Conservation (phyloP, 2,888 invertebrate genomes). For the Oxycera nigricornis region DNA sequence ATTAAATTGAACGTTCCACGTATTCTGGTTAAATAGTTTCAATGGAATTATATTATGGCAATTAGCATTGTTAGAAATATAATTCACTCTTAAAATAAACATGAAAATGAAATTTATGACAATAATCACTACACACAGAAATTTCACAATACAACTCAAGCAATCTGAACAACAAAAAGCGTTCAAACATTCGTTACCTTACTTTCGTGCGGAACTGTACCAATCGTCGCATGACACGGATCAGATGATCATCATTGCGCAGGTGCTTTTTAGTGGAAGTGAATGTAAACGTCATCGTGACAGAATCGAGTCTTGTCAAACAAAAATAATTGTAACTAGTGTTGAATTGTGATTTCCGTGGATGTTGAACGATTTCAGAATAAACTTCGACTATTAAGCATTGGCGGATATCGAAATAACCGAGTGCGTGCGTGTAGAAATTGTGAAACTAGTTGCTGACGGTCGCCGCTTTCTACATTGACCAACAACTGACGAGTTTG, state of each 20-base stretch:
- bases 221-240: background rate
- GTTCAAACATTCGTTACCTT: background rate
- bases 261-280: background rate
- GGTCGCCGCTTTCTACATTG: background rate
- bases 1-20: too few relatives aligned
- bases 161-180: too few relatives aligned
- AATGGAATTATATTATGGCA: too few relatives aligned
- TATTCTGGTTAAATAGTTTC: too few relatives aligned
- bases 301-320: background rate
- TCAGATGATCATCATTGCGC: background rate
- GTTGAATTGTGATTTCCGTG: background rate
- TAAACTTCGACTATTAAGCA: too few relatives aligned
- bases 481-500: background rate
- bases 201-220: background rate
- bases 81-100: too few relatives aligned
- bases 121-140: too few relatives aligned
- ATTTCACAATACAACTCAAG: too few relatives aligned
- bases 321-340: background rate
- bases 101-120: too few relatives aligned
- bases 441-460: background rate
- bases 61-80: too few relatives aligned
- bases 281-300: background rate
- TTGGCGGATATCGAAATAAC: background rate
- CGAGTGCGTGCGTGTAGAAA: background rate
- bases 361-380: background rate